These are phyloP conservation scores for Cantharis rufa DNA, from an alignment of 2,888 invertebrate genomes.

Conservation along the genomic window DNA sequence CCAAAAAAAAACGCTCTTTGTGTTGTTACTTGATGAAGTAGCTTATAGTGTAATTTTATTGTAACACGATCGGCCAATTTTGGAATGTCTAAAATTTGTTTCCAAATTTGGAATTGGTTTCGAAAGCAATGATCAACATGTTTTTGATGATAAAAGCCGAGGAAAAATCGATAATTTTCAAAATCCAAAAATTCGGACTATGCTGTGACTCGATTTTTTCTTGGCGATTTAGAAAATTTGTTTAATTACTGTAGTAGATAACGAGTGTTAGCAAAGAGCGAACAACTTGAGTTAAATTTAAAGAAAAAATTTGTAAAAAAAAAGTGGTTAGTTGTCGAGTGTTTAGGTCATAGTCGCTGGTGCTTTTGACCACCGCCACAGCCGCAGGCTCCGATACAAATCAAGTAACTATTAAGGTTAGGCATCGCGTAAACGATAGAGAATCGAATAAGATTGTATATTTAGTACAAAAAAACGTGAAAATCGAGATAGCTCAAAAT, in stretches of 20 bases:
- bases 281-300: conserved; percentile 38
- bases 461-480: conserved; percentile 52
- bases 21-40: not conserved
- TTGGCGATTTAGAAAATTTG: not conserved
- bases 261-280: conserved; percentile 6
- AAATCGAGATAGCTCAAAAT: conserved; percentile 59
- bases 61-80: not conserved
- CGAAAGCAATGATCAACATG: not conserved
- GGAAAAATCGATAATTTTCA: not conserved
- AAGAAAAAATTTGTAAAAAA: conserved; percentile 39
- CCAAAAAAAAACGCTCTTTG: conserved; percentile 15
- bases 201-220: not conserved
- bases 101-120: not conserved
- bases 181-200: not conserved
- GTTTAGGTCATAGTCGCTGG: conserved; percentile 54
- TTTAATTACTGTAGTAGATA: not conserved
- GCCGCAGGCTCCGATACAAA: conserved; percentile 44
- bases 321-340: conserved; percentile 54
- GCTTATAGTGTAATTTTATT: too few relatives aligned
- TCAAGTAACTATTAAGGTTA: conserved; percentile 55
- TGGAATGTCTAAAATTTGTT: not conserved
- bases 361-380: conserved; percentile 49
- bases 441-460: conserved; percentile 59
- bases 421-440: conserved; percentile 53
- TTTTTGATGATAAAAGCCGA: not conserved